A percentile compares a stretch with the other conserved stretches of the same genome.
Conservation (phyloP, 2,888 invertebrate species). For the Pachliopta kotzebuea region DNA sequence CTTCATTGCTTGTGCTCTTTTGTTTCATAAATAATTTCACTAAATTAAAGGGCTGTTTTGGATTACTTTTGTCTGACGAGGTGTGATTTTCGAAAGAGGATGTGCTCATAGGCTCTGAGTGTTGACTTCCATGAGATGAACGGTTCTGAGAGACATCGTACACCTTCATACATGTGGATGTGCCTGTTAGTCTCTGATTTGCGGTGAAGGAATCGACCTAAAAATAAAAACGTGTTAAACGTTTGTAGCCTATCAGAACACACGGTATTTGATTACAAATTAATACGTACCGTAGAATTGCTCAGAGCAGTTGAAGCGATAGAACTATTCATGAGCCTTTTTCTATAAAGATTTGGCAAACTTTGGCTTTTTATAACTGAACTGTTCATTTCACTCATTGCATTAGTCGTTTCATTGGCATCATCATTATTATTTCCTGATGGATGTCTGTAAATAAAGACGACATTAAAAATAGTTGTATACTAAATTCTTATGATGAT, state of each 20-base stretch:
- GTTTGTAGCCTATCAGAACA: constrained; percentile 28
- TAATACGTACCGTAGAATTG: constrained; percentile 84
- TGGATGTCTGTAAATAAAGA: constrained; percentile 81
- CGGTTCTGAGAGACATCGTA: constrained; percentile 73
- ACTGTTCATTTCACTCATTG: constrained; percentile 80
- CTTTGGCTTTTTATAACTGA: constrained; percentile 87
- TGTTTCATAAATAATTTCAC: constrained; percentile 95
- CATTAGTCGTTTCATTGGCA: constrained; percentile 76
- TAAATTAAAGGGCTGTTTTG: constrained; percentile 88
- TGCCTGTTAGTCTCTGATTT: constrained; percentile 69
- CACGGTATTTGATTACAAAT: constrained; percentile 19
- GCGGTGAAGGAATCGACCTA: constrained; percentile 75
- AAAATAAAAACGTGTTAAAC: constrained; percentile 45
- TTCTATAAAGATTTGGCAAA: constrained; percentile 86
- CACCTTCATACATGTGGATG: constrained; percentile 71
- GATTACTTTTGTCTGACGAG: constrained; percentile 75
- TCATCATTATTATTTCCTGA: constrained; percentile 88
- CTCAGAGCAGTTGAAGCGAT: constrained; percentile 81
- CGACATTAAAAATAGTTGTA: not conserved
- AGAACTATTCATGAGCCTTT: constrained; percentile 75
- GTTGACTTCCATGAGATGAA: constrained; percentile 67
- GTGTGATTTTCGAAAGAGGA: constrained; percentile 76
- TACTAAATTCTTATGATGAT: not conserved
- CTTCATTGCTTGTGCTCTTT: constrained; percentile 90
- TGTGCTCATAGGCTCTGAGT: constrained; percentile 77